Conservation (phyloP, 2,797 vertebrate genomes). For the Acanthurus tractus region DNA sequence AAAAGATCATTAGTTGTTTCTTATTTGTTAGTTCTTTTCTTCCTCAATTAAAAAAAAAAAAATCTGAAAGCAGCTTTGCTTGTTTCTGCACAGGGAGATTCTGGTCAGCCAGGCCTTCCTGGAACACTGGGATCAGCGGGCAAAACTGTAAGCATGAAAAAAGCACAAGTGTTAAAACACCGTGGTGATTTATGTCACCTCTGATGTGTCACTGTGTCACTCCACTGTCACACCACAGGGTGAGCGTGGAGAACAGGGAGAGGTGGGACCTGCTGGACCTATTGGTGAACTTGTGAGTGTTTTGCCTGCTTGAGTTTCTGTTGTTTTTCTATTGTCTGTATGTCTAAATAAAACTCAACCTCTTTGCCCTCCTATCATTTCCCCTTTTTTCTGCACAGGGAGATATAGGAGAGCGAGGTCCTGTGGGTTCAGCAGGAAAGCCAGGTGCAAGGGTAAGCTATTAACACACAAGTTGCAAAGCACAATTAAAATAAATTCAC, state of each 20-base stretch:
- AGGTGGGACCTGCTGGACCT: conserved; percentile 90
- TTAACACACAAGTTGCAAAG: conserved; percentile 6
- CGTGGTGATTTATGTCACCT: conserved; percentile 16
- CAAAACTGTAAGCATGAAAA: conserved; percentile 88
- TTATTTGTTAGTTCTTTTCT: not conserved
- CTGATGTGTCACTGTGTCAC: conserved; percentile 26
- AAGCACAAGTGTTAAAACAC: not conserved
- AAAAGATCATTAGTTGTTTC: not conserved
- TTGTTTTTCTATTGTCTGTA: not conserved
- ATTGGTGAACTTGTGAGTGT: conserved; percentile 91
- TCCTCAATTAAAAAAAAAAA: not conserved
- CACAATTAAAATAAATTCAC: not conserved
- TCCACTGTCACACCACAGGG: conserved; percentile 84
- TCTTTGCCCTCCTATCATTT: conserved; percentile 33
- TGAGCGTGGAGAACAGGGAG: conserved; percentile 92
- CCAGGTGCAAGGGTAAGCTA: conserved; percentile 91
- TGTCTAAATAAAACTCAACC: not conserved
- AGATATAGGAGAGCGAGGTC: conserved; percentile 88
- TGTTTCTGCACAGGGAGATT: conserved; percentile 86
- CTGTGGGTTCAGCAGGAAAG: conserved; percentile 88
- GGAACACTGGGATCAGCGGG: conserved; percentile 94
- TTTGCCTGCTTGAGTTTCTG: not conserved
- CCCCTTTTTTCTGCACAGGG: conserved; percentile 82
- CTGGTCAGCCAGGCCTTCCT: conserved; percentile 87
- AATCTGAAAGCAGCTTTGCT: conserved; percentile 9